Conservation (phyloP, 2,797 vertebrate genomes). For the Aselliscus stoliczkanus region DNA sequence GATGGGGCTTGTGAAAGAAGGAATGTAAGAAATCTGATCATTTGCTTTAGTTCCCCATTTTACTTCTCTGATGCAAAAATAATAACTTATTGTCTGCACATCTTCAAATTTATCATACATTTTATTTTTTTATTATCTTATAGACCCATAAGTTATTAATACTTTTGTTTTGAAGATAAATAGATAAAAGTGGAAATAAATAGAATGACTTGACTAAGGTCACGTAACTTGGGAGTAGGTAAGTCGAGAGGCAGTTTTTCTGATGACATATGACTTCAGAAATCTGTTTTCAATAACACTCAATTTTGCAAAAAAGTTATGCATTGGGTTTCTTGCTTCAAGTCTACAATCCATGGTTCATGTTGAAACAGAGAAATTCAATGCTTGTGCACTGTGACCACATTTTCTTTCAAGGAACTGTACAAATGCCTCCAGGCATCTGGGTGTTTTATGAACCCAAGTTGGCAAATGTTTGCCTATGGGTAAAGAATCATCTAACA, state of each 20-base stretch:
- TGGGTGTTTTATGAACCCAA: background rate
- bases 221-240: background rate
- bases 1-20: background rate
- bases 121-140: background rate
- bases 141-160: background rate
- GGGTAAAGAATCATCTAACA: conserved; percentile 2
- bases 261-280: background rate
- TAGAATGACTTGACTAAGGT: background rate
- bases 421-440: conserved; percentile 22
- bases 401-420: conserved; percentile 65
- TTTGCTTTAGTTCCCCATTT: background rate
- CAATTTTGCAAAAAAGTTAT: background rate
- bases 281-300: background rate
- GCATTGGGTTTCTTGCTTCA: conserved; percentile 6
- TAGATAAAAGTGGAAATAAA: background rate
- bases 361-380: conserved; percentile 31
- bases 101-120: background rate
- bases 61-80: background rate
- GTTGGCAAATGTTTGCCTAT: conserved; percentile 12
- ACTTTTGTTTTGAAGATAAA: background rate
- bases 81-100: background rate
- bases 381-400: conserved; percentile 1
- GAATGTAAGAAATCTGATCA: background rate
- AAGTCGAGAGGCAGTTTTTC: background rate
- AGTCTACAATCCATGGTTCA: background rate